These are phyloP conservation scores for Rhynchonycteris naso DNA, from an alignment of 2,797 vertebrate species.

Conservation along the genomic window DNA sequence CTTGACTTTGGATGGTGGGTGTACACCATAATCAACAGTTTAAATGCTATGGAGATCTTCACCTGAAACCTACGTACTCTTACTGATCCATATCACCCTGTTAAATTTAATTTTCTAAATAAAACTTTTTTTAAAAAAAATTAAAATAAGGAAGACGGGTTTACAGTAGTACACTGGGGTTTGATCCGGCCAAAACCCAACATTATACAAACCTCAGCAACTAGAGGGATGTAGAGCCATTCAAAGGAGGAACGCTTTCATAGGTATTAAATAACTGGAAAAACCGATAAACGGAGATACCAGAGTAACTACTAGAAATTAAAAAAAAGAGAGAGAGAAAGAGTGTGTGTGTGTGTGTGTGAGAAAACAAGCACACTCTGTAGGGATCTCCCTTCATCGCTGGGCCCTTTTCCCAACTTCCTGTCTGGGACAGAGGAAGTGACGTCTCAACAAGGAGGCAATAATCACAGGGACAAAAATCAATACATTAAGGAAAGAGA, in stretches of 20 bases:
- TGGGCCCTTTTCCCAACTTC: background rate
- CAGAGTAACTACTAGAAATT: background rate
- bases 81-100: too few relatives aligned
- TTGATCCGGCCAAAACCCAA: conserved; percentile 91
- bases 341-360: too few relatives aligned
- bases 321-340: background rate
- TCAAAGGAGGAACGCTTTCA: conserved; percentile 85
- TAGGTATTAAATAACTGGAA: conserved; percentile 80
- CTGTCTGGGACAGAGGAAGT: background rate
- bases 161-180: conserved; percentile 84
- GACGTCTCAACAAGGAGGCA: background rate
- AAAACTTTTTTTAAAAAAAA: too few relatives aligned
- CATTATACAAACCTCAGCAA: conserved; percentile 92
- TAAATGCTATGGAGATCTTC: too few relatives aligned
- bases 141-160: conserved; percentile 60
- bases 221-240: conserved; percentile 87
- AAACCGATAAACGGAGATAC: background rate
- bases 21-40: too few relatives aligned
- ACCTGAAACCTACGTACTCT: too few relatives aligned
- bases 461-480: background rate
- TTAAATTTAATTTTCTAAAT: too few relatives aligned
- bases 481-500: background rate
- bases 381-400: background rate
- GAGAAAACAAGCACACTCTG: background rate
- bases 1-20: too few relatives aligned